A percentile compares a stretch with the other conserved stretches of the same genome.
phyloP scores from a whole-genome alignment of 2,888 invertebrate genomes.

The Eupithecia inturbata region DNA sequence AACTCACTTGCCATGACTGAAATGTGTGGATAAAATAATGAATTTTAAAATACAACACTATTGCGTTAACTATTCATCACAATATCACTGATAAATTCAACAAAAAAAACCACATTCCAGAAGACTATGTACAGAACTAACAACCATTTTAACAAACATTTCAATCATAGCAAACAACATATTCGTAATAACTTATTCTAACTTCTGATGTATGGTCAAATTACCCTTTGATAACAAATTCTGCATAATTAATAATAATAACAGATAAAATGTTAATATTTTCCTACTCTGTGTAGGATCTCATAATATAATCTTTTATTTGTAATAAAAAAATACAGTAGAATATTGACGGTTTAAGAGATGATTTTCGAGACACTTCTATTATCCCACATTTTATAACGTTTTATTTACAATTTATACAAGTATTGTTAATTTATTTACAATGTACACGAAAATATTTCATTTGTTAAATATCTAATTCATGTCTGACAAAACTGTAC shows the following conservation, averaged over 20 bases:
- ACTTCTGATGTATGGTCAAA: slow-evolving; percentile 62
- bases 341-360: slow-evolving; percentile 36
- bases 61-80: neutral
- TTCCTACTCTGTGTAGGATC: slow-evolving; percentile 44
- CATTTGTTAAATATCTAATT: slow-evolving; percentile 59
- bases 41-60: slow-evolving; percentile 7
- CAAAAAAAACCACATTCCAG: slow-evolving; percentile 27
- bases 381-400: slow-evolving; percentile 57
- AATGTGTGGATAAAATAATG: slow-evolving; percentile 44
- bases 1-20: slow-evolving; percentile 72
- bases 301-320: slow-evolving; percentile 38
- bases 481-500: slow-evolving; percentile 75
- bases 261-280: slow-evolving; percentile 42
- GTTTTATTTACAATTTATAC: slow-evolving; percentile 56
- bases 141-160: slow-evolving; percentile 35
- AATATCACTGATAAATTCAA: slow-evolving; percentile 13
- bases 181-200: slow-evolving; percentile 48
- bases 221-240: slow-evolving; percentile 72
- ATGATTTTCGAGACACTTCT: slow-evolving; percentile 48
- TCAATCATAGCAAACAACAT: slow-evolving; percentile 53
- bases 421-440: slow-evolving; percentile 72
- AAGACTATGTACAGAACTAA: slow-evolving; percentile 37
- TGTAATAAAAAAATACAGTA: slow-evolving; percentile 35
- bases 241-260: slow-evolving; percentile 47
- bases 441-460: slow-evolving; percentile 76